Percentiles rank a stretch among this genome's conserved stretches.
Conservation (phyloP, 1,140 invertebrate genomes). For the Adelges cooleyi region DNA sequence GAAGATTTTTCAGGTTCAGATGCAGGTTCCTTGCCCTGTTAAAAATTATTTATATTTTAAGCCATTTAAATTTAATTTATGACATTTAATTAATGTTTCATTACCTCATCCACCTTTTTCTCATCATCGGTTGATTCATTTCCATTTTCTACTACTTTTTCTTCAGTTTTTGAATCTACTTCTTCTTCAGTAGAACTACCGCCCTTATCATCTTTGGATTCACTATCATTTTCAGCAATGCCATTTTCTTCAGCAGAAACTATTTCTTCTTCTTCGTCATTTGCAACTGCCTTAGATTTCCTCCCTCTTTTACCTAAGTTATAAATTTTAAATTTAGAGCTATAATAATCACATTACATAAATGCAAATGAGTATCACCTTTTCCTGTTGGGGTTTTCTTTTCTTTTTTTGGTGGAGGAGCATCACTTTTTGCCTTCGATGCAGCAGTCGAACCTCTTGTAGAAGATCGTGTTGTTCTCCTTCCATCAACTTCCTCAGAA, state of each 20-base stretch:
- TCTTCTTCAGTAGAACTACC: constrained; percentile 19
- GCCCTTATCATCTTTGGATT: background rate
- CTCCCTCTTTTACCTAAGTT: constrained; percentile 13
- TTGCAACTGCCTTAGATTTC: background rate
- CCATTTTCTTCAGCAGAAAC: constrained; percentile 17
- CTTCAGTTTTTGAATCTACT: constrained; percentile 11
- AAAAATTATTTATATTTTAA: background rate
- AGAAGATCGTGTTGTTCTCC: constrained; percentile 1
- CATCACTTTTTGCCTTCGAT: constrained; percentile 9
- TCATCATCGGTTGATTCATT: constrained; percentile 7
- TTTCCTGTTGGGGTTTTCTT: background rate
- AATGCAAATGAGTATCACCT: background rate
- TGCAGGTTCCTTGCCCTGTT: background rate
- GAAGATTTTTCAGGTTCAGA: background rate
- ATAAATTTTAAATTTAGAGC: background rate
- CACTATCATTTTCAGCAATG: constrained; percentile 8
- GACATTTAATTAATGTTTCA: too few species aligned
- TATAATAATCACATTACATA: background rate
- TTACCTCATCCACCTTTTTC: constrained; percentile 7
- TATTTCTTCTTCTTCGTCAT: constrained; percentile 7
- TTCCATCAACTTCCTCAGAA: constrained; percentile 13
- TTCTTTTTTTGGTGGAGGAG: constrained; percentile 15
- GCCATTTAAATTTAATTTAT: background rate
- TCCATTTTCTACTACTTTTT: constrained; percentile 15
- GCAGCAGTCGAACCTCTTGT: constrained; percentile 12